Evolutionary conservation across 2,888 invertebrate species (phyloP).

Genomic region (Limnephilus lunatus): DNA sequence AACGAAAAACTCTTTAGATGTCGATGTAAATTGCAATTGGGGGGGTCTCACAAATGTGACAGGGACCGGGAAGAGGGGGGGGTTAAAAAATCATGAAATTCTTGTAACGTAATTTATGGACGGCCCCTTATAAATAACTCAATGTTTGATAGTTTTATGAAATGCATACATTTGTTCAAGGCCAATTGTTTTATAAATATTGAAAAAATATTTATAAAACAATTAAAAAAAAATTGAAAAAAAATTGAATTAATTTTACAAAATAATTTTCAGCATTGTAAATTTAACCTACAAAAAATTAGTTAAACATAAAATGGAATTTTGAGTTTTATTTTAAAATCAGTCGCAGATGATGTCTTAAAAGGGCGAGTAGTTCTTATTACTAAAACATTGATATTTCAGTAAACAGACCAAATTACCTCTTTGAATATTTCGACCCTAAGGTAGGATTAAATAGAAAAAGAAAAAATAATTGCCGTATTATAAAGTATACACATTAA

Average conservation of each 20-base stretch:
- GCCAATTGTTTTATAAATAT: neutral
- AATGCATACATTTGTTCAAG: neutral
- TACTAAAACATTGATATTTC: neutral
- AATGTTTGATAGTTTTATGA: neutral
- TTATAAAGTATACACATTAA: neutral
- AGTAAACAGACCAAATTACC: neutral
- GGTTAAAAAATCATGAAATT: too few species aligned
- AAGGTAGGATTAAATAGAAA: neutral
- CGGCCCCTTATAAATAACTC: neutral
- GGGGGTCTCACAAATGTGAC: too few species aligned
- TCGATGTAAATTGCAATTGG: too few species aligned
- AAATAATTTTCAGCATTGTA: neutral
- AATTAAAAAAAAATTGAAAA: too few species aligned
- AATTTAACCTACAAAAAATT: constrained; percentile 2
- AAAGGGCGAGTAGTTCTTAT: neutral
- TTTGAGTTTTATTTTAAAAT: neutral
- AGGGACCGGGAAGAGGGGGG: too few species aligned
- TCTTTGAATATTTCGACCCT: neutral
- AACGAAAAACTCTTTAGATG: too few species aligned
- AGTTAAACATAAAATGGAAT: constrained; percentile 22
- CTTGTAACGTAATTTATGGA: too few species aligned
- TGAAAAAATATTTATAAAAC: too few species aligned
- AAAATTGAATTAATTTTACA: neutral
- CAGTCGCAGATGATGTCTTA: neutral
- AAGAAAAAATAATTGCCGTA: neutral